Evolutionary conservation across 2,888 invertebrate species (phyloP).

Genomic region (Leptura quadrifasciata): DNA sequence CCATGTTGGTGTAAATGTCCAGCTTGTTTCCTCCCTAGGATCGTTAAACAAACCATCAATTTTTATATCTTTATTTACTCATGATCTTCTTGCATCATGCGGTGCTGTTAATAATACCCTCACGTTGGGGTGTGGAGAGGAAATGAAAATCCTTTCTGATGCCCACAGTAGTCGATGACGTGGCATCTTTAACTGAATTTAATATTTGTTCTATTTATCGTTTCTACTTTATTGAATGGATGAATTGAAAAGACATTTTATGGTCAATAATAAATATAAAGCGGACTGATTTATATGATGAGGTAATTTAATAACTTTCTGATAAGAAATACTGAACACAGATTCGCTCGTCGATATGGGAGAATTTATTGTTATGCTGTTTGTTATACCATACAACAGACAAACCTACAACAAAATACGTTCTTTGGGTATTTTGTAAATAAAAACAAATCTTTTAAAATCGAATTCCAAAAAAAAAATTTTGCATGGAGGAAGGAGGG

Average conservation of each 20-base stretch:
- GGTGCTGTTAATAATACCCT: slow-evolving; percentile 18
- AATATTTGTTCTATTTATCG: slow-evolving; percentile 24
- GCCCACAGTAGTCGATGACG: slow-evolving; percentile 4
- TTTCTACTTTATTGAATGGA: neutral
- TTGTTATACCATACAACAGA: too few relatives aligned
- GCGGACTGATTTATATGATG: neutral
- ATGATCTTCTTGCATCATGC: slow-evolving; percentile 1
- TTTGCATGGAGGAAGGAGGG: too few relatives aligned
- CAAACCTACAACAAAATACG: too few relatives aligned
- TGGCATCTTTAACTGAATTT: slow-evolving; percentile 16
- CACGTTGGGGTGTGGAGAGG: neutral
- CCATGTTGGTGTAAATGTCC: neutral
- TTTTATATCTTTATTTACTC: slow-evolving; percentile 31
- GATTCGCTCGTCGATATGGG: neutral
- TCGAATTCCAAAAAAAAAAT: too few relatives aligned
- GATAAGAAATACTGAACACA: slow-evolving; percentile 2
- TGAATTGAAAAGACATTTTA: slow-evolving; percentile 14
- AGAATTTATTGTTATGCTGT: too few relatives aligned
- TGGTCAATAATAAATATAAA: slow-evolving; percentile 10
- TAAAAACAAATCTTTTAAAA: too few relatives aligned
- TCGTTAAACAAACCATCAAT: slow-evolving; percentile 27
- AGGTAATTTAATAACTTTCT: neutral
- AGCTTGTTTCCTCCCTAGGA: slow-evolving; percentile 8
- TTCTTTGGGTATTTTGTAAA: too few relatives aligned
- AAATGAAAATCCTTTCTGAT: slow-evolving; percentile 5